These are phyloP conservation scores for Eugnorisma glareosa DNA, from an alignment of 2,888 invertebrate species.

Conservation along the genomic window DNA sequence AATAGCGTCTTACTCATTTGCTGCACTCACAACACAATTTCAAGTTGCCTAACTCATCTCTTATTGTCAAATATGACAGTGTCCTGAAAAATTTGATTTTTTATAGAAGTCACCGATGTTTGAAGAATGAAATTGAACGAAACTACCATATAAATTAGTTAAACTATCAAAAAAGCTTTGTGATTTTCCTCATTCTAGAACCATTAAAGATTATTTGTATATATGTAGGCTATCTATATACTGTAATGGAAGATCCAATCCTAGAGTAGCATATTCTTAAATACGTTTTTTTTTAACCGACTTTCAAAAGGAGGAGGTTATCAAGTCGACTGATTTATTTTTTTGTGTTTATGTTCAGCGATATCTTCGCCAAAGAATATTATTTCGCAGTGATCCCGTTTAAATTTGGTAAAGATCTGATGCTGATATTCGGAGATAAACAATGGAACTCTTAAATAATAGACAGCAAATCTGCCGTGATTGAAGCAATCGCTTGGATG, in stretches of 20 bases:
- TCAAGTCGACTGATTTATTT: no score
- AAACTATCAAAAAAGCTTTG: not conserved
- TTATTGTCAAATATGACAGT: not conserved
- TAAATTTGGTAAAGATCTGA: no score
- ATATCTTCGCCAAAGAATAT: no score
- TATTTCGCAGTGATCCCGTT: no score
- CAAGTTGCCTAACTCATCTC: not conserved
- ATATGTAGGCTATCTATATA: not conserved
- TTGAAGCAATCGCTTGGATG: no score
- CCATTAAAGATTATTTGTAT: not conserved
- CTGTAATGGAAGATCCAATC: not conserved
- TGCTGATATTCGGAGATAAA: no score
- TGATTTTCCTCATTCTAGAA: not conserved
- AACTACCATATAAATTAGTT: not conserved
- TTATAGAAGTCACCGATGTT: not conserved
- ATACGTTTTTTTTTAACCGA: not conserved
- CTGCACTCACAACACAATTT: not conserved
- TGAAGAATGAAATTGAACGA: not conserved
- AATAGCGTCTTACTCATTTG: not conserved
- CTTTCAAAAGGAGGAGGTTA: no score
- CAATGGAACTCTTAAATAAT: no score
- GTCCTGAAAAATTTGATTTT: conserved; percentile 4
- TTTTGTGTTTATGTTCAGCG: no score
- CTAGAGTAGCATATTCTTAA: not conserved
- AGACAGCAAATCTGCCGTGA: no score